Percentiles rank a stretch among this genome's conserved stretches.
Evolutionary conservation across 2,797 vertebrate species (phyloP).

Genomic region (Silurus aristotelis): DNA sequence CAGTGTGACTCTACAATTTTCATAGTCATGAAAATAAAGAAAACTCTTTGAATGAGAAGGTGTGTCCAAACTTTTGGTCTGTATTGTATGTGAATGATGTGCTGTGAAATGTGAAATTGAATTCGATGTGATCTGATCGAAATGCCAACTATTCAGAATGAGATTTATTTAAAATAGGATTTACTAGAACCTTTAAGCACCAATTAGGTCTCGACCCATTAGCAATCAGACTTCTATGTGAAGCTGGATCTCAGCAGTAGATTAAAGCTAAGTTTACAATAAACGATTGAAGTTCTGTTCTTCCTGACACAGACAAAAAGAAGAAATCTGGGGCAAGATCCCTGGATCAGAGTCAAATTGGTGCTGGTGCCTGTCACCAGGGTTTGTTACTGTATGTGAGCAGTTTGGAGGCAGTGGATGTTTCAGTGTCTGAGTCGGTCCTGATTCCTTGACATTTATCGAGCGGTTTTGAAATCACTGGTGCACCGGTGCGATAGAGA

Average conservation of each 20-base stretch:
- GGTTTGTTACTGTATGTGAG: neutral
- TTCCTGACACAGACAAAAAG: constrained; percentile 17
- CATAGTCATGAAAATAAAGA: too few relatives aligned
- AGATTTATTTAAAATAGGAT: constrained; percentile 27
- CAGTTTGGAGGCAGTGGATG: neutral
- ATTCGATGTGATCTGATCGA: constrained; percentile 20
- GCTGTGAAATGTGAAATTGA: constrained; percentile 17
- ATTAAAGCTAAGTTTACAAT: constrained; percentile 3
- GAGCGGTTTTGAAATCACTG: neutral
- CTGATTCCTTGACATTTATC: neutral
- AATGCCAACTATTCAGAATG: constrained; percentile 34
- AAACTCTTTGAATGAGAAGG: too few relatives aligned
- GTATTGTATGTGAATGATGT: constrained; percentile 12
- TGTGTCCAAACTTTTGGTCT: too few relatives aligned
- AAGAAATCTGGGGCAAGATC: neutral
- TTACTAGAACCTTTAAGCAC: constrained; percentile 25
- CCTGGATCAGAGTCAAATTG: neutral
- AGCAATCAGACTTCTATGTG: neutral
- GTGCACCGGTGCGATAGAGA: neutral
- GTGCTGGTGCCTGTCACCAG: neutral
- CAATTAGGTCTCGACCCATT: constrained; percentile 24
- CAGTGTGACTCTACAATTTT: too few relatives aligned
- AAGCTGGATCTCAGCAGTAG: constrained; percentile 4
- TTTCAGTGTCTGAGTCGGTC: neutral
- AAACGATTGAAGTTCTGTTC: neutral